Evolutionary conservation across 1,140 invertebrate species (phyloP), one percentile per base, ranked within the genome.

Genomic region (Bombus waltoni): DNA sequence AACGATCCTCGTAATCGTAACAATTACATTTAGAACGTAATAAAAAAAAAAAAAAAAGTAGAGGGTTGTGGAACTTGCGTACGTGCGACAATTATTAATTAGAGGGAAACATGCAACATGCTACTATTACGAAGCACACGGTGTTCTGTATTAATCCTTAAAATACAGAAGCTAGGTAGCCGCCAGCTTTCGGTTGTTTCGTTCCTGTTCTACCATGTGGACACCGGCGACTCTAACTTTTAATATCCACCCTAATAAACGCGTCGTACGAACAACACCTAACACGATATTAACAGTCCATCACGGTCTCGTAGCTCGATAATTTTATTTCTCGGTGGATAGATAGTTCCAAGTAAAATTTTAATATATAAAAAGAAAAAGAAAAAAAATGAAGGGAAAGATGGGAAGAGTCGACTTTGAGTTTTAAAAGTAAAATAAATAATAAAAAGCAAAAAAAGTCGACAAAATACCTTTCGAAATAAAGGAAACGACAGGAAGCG

Each of bases 61-160:
- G 35, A 2, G 32, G 1, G 9, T 13, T 42, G 25, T 18, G 22
- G 53, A 10, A 73, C 28, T 44, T 44, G 57, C 77, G 62, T 70
- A 42, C 53, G n/a, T 83, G 62, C 73, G 71, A 82, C 79, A 75
- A 59, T 81, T 79, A 59, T 87, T 83, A 87, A 87, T 83, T 78
- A 83, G 70, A 35, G 18, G 25, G 66, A 53, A 57, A 28, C 81
- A 62, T 87, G 66, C 74, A 59, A 32, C 84, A 35, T 86, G 79
- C 85, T 42, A 32, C 35, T 73, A 77, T 83, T 77, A 40, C 81
- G 3, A 38, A 57, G 59, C 81, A 42, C 66, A 47, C 66, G 71
- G 4, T 68, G 72, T 57, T 70, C n/a, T 3, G 4, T 68, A 74
- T 81, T 81, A 75, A 85, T 81, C 71, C 62, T 68, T 53, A 47